Evolutionary conservation across 2,113 vertebrate species (phyloP).

Genomic region (Sinosuthora webbiana): DNA sequence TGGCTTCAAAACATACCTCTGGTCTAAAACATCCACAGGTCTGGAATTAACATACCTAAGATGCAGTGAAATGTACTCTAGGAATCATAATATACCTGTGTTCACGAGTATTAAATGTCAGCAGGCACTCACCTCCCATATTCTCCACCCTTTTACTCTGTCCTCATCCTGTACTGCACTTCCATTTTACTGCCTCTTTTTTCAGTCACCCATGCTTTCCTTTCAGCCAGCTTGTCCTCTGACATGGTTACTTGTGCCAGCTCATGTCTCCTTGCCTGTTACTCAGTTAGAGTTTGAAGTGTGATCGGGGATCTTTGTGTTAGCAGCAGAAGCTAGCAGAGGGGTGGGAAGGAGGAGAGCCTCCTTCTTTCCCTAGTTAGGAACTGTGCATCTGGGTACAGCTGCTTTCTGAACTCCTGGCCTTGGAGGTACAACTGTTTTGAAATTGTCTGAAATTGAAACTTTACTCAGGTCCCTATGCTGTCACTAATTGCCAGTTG

Average conservation of each 20-base stretch:
- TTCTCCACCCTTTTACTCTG: neutral
- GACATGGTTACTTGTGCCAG: rapidly evolving
- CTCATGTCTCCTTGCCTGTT: neutral
- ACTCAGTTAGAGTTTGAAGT: neutral
- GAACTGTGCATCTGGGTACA: neutral
- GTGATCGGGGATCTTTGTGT: neutral
- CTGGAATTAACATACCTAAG: neutral
- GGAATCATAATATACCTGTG: neutral
- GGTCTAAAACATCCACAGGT: neutral
- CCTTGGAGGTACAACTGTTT: neutral
- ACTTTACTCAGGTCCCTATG: neutral
- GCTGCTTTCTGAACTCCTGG: neutral
- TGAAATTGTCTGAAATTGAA: neutral
- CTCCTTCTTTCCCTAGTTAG: neutral
- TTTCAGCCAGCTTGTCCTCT: neutral
- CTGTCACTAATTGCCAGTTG: neutral
- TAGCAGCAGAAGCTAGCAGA: neutral
- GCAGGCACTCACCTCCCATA: neutral
- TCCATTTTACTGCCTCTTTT: neutral
- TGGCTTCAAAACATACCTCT: neutral
- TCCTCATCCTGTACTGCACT: neutral
- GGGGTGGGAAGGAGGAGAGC: neutral
- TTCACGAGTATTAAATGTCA: neutral
- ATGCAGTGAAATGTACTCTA: neutral
- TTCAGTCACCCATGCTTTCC: neutral